These are phyloP conservation scores for Venusia cambrica DNA, from an alignment of 2,888 invertebrate species.

Conservation along the genomic window DNA sequence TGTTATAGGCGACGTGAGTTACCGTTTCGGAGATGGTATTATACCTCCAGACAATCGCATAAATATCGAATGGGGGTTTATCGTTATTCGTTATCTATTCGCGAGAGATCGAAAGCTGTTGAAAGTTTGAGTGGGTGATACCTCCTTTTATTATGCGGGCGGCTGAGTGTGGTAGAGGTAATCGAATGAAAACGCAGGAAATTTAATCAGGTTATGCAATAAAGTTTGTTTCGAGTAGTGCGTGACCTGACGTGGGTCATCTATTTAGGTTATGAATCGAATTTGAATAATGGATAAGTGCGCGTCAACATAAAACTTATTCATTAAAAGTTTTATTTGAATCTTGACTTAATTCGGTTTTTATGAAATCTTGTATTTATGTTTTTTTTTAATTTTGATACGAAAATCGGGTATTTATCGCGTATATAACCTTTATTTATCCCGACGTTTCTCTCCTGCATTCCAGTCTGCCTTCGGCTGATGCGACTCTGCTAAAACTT, in stretches of 20 bases:
- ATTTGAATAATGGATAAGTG: conserved; percentile 10
- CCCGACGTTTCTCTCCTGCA: too few species aligned
- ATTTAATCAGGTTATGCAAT: conserved; percentile 21
- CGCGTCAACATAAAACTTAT: conserved; percentile 1
- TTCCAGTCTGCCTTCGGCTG: too few species aligned
- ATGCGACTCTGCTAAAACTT: too few species aligned
- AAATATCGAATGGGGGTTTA: conserved; percentile 63
- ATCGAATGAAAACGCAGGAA: conserved; percentile 26
- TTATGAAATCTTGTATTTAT: too few species aligned
- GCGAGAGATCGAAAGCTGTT: conserved; percentile 52
- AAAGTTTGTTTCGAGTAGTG: conserved; percentile 16
- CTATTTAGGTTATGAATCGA: conserved; percentile 1
- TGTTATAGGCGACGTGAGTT: conserved; percentile 73
- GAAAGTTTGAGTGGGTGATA: conserved; percentile 54
- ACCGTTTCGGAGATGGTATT: conserved; percentile 66
- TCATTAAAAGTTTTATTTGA: not conserved
- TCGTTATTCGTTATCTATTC: conserved; percentile 59
- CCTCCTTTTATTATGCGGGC: conserved; percentile 39
- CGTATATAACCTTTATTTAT: too few species aligned
- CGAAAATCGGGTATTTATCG: too few species aligned
- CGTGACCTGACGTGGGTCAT: conserved; percentile 7
- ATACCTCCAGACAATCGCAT: conserved; percentile 69
- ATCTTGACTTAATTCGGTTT: too few species aligned
- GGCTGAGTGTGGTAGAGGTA: conserved; percentile 23
- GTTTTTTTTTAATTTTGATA: too few species aligned